phyloP scores from a whole-genome alignment of 2,888 invertebrate genomes.

The Muschampia plurimacula region DNA sequence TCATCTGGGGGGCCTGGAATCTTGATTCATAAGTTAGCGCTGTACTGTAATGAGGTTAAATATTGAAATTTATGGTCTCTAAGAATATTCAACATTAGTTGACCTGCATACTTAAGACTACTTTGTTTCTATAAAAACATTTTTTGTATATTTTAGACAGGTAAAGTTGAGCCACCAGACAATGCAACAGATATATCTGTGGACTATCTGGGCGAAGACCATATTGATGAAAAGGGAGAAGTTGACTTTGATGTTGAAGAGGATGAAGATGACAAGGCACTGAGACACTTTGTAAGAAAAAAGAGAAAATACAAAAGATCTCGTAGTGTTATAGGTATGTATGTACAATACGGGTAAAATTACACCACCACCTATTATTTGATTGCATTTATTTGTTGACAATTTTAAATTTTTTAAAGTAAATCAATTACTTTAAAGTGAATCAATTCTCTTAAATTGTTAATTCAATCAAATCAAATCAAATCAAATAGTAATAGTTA shows the following conservation, averaged over 20 bases:
- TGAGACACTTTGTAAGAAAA: conserved; percentile 42
- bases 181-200: conserved; percentile 38
- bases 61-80: neutral
- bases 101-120: too few species aligned
- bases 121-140: neutral
- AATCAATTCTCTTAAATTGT: too few species aligned
- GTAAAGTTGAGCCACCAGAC: conserved; percentile 46
- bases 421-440: too few species aligned
- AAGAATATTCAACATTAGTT: neutral
- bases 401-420: neutral
- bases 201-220: conserved; percentile 43
- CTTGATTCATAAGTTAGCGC: too few species aligned
- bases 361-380: neutral
- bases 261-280: conserved; percentile 46
- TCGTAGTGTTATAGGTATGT: conserved; percentile 44
- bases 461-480: too few species aligned
- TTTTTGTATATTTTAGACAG: conserved; percentile 38
- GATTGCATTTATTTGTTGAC: neutral
- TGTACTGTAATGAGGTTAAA: neutral
- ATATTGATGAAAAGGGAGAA: conserved; percentile 38
- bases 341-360: neutral
- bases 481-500: too few species aligned
- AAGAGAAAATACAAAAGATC: conserved; percentile 46
- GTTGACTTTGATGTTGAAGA: conserved; percentile 44
- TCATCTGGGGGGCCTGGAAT: too few species aligned